A percentile compares a stretch with the other conserved stretches of the same genome.
Conservation (phyloP, 1,140 invertebrate genomes). For the Epicauta chinensis region DNA sequence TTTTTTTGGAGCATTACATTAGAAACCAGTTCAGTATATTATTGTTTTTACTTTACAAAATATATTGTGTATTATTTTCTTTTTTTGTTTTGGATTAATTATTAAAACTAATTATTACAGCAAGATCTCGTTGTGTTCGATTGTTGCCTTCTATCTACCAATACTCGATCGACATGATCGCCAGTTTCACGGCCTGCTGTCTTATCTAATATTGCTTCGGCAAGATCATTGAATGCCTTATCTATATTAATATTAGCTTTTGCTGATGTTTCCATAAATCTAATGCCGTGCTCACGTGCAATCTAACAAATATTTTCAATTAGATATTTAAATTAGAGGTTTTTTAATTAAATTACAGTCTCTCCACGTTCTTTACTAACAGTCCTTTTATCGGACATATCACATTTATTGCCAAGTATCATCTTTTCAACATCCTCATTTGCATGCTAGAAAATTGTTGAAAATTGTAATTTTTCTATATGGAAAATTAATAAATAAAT, state of each 20-base stretch:
- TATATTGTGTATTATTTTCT: too few relatives aligned
- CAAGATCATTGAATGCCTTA: constrained; percentile 92
- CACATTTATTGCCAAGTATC: constrained; percentile 99
- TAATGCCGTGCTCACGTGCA: constrained; percentile 94
- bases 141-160: constrained; percentile 53
- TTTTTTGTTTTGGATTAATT: neutral
- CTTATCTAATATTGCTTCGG: constrained; percentile 92
- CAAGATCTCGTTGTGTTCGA: constrained; percentile 42
- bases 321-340: constrained; percentile 1
- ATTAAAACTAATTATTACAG: constrained; percentile 31
- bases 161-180: constrained; percentile 61
- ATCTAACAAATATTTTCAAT: constrained; percentile 55
- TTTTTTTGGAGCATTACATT: constrained; percentile 4
- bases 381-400: constrained; percentile 95
- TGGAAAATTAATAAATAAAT: constrained; percentile 16
- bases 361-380: constrained; percentile 86
- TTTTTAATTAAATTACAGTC: constrained; percentile 51
- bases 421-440: constrained; percentile 99
- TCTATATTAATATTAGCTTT: constrained; percentile 98
- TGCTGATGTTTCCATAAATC: constrained; percentile 98
- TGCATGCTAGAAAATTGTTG: constrained; percentile 69
- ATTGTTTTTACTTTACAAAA: too few relatives aligned
- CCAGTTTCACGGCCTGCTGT: constrained; percentile 60
- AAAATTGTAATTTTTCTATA: constrained; percentile 1
- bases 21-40: constrained; percentile 9